These are phyloP conservation scores for Cerceris rybyensis DNA, from an alignment of 2,888 invertebrate species.

Conservation along the genomic window DNA sequence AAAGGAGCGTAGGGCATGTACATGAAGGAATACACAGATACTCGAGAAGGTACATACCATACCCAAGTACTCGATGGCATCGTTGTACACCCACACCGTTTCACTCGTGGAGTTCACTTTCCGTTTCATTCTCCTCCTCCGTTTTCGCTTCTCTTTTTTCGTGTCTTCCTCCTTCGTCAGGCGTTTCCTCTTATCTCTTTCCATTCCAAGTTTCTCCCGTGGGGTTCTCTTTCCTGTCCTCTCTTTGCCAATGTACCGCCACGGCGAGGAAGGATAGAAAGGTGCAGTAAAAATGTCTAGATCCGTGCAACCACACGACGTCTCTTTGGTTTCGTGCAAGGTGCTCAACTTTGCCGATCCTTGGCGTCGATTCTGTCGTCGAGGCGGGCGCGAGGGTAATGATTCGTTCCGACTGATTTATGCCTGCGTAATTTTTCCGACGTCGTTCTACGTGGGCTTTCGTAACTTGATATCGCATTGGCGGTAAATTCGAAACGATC, in stretches of 20 bases:
- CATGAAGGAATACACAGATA: slow-evolving; percentile 24
- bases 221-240: neutral
- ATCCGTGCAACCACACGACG: neutral
- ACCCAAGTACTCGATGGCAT: slow-evolving; percentile 33
- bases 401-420: neutral
- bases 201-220: too few relatives aligned
- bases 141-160: slow-evolving; percentile 33
- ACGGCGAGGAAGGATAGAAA: neutral
- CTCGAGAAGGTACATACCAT: slow-evolving; percentile 20
- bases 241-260: neutral
- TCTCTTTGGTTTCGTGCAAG: neutral
- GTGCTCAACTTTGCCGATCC: neutral
- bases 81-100: slow-evolving; percentile 49
- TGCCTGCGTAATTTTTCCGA: neutral
- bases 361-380: neutral
- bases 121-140: slow-evolving; percentile 49
- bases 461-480: slow-evolving; percentile 14
- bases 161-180: neutral
- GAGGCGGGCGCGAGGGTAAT: neutral
- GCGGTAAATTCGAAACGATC: slow-evolving; percentile 39
- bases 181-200: neutral
- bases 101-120: slow-evolving; percentile 50
- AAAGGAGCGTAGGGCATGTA: slow-evolving; percentile 13
- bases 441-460: neutral
- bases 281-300: neutral